Conservation (phyloP, 2,113 vertebrate genomes). For the Chaenogobius annularis region DNA sequence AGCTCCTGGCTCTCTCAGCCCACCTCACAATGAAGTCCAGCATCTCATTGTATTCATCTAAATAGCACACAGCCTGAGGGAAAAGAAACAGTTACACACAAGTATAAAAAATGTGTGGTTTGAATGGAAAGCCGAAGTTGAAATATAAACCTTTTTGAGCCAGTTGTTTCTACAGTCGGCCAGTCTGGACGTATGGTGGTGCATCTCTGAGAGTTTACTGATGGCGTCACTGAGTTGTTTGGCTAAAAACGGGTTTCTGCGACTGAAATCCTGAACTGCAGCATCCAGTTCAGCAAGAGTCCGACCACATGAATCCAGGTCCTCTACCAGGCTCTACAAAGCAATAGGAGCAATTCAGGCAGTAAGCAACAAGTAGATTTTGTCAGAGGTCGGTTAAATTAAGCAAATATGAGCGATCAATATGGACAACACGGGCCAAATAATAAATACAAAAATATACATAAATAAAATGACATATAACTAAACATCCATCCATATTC, state of each 20-base stretch:
- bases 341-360: background rate
- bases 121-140: background rate
- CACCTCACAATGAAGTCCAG: slow-evolving; percentile 87
- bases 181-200: slow-evolving; percentile 83
- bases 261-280: slow-evolving; percentile 85
- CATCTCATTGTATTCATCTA: slow-evolving; percentile 92
- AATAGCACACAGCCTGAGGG: slow-evolving; percentile 80
- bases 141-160: slow-evolving; percentile 82
- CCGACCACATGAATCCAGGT: slow-evolving; percentile 83
- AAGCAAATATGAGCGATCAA: background rate
- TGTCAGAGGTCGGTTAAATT: background rate
- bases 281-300: slow-evolving; percentile 84
- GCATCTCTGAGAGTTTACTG: slow-evolving; percentile 83
- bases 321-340: slow-evolving; percentile 81
- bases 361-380: background rate
- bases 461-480: too few relatives aligned
- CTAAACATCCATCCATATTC: too few relatives aligned
- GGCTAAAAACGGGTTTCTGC: slow-evolving; percentile 80
- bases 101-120: background rate
- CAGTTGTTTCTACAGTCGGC: slow-evolving; percentile 83
- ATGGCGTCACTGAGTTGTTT: slow-evolving; percentile 85
- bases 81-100: background rate
- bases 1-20: slow-evolving; percentile 87
- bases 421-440: too few relatives aligned
- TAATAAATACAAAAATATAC: too few relatives aligned